Conservation (phyloP, 2,888 invertebrate species). For the Leucoma salicis region DNA sequence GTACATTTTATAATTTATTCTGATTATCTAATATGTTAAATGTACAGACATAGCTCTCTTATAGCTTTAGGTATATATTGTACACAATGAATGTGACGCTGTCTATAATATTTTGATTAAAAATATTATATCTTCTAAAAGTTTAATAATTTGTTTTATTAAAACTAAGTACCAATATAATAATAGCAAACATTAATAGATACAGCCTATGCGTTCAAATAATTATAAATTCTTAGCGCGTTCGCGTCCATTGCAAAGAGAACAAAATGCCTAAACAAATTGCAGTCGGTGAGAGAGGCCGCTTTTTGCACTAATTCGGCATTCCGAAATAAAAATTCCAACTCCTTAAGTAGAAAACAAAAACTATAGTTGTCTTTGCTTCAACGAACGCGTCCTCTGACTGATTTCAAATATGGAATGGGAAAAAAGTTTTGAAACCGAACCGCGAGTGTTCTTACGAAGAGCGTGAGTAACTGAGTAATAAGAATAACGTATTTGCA, state of each 20-base stretch:
- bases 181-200: conserved; percentile 34
- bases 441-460: conserved; percentile 33
- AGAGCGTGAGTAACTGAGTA: conserved; percentile 29
- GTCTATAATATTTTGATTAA: too few relatives aligned
- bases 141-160: too few relatives aligned
- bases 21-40: too few relatives aligned
- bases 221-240: conserved; percentile 67
- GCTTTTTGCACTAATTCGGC: conserved; percentile 82
- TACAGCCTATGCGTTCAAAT: conserved; percentile 51
- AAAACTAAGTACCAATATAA: conserved; percentile 12
- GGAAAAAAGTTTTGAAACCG: conserved; percentile 55
- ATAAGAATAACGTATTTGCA: conserved; percentile 28
- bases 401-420: conserved; percentile 48
- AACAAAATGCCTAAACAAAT: conserved; percentile 81
- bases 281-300: conserved; percentile 66
- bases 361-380: conserved; percentile 56
- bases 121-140: too few relatives aligned
- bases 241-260: conserved; percentile 58
- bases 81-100: too few relatives aligned
- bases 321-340: conserved; percentile 82
- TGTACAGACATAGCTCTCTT: too few relatives aligned
- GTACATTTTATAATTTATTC: too few relatives aligned
- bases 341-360: conserved; percentile 66
- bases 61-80: too few relatives aligned
- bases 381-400: conserved; percentile 53